A percentile compares a stretch with the other conserved stretches of the same genome.
Conservation (phyloP, 2,888 invertebrate species). For the Cotesia congregata region DNA sequence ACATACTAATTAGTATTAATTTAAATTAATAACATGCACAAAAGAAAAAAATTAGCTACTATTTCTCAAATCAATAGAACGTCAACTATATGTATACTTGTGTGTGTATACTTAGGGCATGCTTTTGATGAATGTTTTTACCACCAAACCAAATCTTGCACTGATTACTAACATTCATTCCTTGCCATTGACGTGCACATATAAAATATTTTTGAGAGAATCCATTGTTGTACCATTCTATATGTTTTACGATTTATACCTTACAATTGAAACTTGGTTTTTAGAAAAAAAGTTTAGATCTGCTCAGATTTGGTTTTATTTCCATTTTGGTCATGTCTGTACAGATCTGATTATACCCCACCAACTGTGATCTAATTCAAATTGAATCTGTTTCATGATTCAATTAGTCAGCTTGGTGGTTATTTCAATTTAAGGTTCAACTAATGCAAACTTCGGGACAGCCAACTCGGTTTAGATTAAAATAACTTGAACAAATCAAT, state of each 20-base stretch:
- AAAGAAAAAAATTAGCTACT: too few species aligned
- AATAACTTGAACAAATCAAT: too few species aligned
- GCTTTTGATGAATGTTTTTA: not conserved
- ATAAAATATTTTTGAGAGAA: not conserved
- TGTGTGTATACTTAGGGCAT: not conserved
- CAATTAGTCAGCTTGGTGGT: too few species aligned
- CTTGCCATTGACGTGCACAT: not conserved
- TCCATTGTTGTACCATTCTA: not conserved
- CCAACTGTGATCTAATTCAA: not conserved
- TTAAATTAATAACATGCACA: too few species aligned
- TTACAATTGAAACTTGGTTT: not conserved
- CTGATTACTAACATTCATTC: not conserved
- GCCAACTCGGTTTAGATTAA: too few species aligned
- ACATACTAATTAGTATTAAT: too few species aligned
- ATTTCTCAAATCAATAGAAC: too few species aligned
- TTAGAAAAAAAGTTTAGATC: not conserved
- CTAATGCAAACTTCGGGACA: too few species aligned
- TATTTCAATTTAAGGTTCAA: too few species aligned
- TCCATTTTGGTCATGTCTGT: not conserved
- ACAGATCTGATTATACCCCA: not conserved
- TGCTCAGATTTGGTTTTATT: not conserved
- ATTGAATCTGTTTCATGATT: not conserved
- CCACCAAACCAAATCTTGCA: not conserved
- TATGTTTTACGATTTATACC: not conserved
- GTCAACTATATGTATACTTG: too few species aligned